Base-by-base conservation (phyloP, 2,888 invertebrate species). In the Apamea monoglypha region DNA sequence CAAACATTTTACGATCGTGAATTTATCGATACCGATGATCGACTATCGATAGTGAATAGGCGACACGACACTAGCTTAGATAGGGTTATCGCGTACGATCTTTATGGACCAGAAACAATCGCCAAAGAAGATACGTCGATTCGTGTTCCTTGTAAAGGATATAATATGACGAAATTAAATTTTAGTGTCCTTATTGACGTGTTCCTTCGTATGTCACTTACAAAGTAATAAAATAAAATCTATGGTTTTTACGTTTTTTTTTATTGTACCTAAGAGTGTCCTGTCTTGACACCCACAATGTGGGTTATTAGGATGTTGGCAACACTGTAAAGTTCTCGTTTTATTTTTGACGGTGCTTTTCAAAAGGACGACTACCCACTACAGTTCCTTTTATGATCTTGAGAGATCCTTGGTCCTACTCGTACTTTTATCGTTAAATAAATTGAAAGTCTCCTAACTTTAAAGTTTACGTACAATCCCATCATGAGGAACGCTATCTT, bases 1-100 rank as follows among this genome's bases (percentile, higher is more conserved):
- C 95, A 96, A 94, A 94, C 91, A 92, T 93, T 93, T 93, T 92
- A 92, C 87, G 88, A 90, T 90, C 90, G 90, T 90, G 91, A 90
- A 93, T 93, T 91, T 94, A 95, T 96, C 96, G 94, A 95, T 93
- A 91, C 87, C 88, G 92, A 93, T 93, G 92, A 92, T 92, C 92
- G 89, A 90, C 82, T 90, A 91, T 91, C 92, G 94, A 94, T 93
- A 92, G 91, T 91, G 90, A 91, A 91, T 91, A 91, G 88, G 86
- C 90, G 86, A 91, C 91, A 90, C 93, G 91, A 92, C 95, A 94
- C 96, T 95, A 95, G 89, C 89, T 88, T 86, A 88, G 86, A 91
- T 90, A 92, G 93, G 95, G 95, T 95, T 96, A 96, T 96, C 96
- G 91, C 83, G 88, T 90, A 89, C 91, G 92, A 96, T 96, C 96